These are phyloP conservation scores for Luehdorfia chinensis DNA, from an alignment of 1,140 invertebrate species.

Conservation along the genomic window DNA sequence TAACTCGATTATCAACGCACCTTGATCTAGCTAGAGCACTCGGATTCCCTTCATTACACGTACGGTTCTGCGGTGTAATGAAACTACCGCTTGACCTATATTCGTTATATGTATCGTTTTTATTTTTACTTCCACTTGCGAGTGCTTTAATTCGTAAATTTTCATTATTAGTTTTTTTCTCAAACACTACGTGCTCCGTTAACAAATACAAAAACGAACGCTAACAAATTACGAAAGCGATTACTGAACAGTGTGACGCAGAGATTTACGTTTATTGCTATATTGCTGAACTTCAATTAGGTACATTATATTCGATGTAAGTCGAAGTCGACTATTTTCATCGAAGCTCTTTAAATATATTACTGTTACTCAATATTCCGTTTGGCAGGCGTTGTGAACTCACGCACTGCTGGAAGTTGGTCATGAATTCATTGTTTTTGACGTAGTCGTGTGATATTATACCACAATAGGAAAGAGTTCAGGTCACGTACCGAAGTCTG, in stretches of 20 bases:
- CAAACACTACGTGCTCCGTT: slow-evolving; percentile 1
- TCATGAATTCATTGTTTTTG: slow-evolving; percentile 74
- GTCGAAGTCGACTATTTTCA: slow-evolving; percentile 17
- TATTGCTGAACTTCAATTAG: slow-evolving; percentile 13
- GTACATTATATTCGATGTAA: slow-evolving; percentile 13
- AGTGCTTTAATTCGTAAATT: background rate
- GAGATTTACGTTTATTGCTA: slow-evolving; percentile 12
- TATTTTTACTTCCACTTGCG: no score
- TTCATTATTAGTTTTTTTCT: background rate
- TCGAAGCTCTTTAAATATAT: slow-evolving; percentile 25
- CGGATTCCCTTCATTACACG: slow-evolving; percentile 59
- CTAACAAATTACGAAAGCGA: slow-evolving; percentile 13
- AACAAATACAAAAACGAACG: slow-evolving; percentile 4
- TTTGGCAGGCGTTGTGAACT: slow-evolving; percentile 33
- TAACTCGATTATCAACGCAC: slow-evolving; percentile 73
- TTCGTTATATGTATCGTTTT: no score
- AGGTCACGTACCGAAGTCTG: slow-evolving; percentile 62
- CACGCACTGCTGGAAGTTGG: slow-evolving; percentile 60
- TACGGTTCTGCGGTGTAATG: slow-evolving; percentile 27
- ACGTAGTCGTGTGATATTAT: slow-evolving; percentile 66
- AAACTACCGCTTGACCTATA: slow-evolving; percentile 24
- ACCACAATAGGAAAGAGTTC: slow-evolving; percentile 67
- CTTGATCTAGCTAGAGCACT: slow-evolving; percentile 61
- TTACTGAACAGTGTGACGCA: slow-evolving; percentile 7
- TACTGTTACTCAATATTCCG: slow-evolving; percentile 60